Base-by-base conservation (phyloP, 2,888 invertebrate genomes). In the Brachynemurus nebulosus region DNA sequence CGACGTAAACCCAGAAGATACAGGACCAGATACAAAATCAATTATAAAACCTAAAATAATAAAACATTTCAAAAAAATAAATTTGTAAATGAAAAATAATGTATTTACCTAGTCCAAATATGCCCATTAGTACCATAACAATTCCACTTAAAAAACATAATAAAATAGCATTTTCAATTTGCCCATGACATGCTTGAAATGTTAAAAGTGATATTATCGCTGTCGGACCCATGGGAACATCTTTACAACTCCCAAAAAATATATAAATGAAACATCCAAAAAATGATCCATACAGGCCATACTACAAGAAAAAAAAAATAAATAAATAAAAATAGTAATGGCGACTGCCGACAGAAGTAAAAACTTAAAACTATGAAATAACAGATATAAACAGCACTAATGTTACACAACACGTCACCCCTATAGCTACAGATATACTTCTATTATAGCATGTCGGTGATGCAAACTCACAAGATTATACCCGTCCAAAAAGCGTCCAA, bases 281-380 rank as follows among this genome's bases (percentile, higher is more conserved):
- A 66, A 93, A 93, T n/a, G 92, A 88, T 42, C 90, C 86, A 65
- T 93, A 93, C 41, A 95, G 70, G 34, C 93, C 95, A 65, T 88
- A 86, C 82, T 91, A 72, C 9, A 63, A 56, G 46, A 37, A 46
- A 52, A 46, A 49, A 35, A 40, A 34, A 21, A 23, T n/a, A n/a
- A n/a, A n/a, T n/a, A n/a, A n/a, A n/a, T n/a, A n/a, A n/a, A n/a
- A n/a, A n/a, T n/a, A n/a, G n/a, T n/a, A n/a, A n/a, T n/a, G n/a
- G n/a, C n/a, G n/a, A n/a, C n/a, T n/a, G n/a, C n/a, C n/a, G n/a
- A n/a, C n/a, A n/a, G n/a, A n/a, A n/a, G n/a, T n/a, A n/a, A n/a
- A n/a, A n/a, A n/a, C n/a, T n/a, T n/a, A n/a, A n/a, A n/a, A n/a
- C n/a, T n/a, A n/a, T n/a, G n/a, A n/a, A n/a, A n/a, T n/a, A n/a